Evolutionary conservation across 2,113 vertebrate species (phyloP), one percentile per base, ranked within the genome.

Genomic region (Psophia crepitans): DNA sequence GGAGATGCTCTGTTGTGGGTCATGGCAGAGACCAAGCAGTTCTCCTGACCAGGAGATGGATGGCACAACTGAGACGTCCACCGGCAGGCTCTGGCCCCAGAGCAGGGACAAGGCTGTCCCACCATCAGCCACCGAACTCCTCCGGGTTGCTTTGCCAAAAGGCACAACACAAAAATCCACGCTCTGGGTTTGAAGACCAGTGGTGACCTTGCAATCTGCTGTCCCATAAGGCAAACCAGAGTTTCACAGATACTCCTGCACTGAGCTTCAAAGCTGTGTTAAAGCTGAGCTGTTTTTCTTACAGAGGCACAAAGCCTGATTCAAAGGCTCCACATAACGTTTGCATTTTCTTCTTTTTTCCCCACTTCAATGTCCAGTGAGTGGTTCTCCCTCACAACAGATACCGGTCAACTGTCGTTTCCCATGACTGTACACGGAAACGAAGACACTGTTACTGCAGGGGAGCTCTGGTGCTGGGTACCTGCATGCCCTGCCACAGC

Each of bases 11-110:
- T 65, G 41, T 5, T 2, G 26, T 13, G 35, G n/a, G 35, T 13
- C 3, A 4, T 0, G 6, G 39, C 4, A 2, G 39, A 35, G 21
- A 46, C 7, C 39, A 23, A 41, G 32, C 1, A 4, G 43, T 3
- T 41, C 32, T 79, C 32, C 70, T 21, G 57, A 8, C 18, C n/a
- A 15, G 68, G 68, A 60, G n/a, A 8, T 14, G 8, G 51, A 26
- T 20, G 39, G 39, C 30, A 14, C 41, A 27, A 7, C 14, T 30
- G 4, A 46, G 39, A 23, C 21, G n/a, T 53, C 57, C 21, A 4
- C 30, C 2, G 1, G 39, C 11, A 43, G 46, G 21, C 44, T 53
- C 66, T 30, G 2, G 2, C n/a, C 22, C 39, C 46, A 9, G 24
- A 28, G 60, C n/a, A 12, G 39, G 39, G 44, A 22, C 5, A 17